phyloP scores from a whole-genome alignment of 2,888 invertebrate genomes.

The Cheilosia impressa region DNA sequence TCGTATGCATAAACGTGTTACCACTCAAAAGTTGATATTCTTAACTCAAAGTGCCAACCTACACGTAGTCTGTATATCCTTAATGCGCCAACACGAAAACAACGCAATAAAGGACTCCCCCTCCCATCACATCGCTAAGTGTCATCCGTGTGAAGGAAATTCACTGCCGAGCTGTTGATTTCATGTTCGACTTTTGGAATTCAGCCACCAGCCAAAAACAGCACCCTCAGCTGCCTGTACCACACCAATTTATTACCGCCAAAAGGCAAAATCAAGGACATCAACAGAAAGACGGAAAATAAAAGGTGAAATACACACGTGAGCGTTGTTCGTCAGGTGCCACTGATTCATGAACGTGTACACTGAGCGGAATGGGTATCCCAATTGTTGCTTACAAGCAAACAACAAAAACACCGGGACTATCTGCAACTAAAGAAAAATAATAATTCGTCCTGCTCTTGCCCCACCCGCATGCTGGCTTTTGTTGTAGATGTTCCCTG shows the following conservation, averaged over 20 bases:
- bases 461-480: background rate
- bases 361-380: constrained; percentile 4
- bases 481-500: constrained; percentile 2
- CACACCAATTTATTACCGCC: constrained; percentile 56
- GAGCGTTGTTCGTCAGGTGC: constrained; percentile 55
- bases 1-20: constrained; percentile 26
- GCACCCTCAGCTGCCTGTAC: constrained; percentile 37
- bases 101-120: background rate
- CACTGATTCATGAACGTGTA: constrained; percentile 46
- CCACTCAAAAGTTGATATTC: constrained; percentile 27
- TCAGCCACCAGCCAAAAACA: constrained; percentile 38
- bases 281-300: constrained; percentile 20
- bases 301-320: constrained; percentile 56
- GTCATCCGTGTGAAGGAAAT: constrained; percentile 33
- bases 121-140: constrained; percentile 20
- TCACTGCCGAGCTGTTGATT: constrained; percentile 57
- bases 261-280: constrained; percentile 62
- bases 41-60: constrained; percentile 33
- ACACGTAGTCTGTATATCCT: constrained; percentile 11
- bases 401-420: constrained; percentile 32
- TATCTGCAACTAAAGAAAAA: constrained; percentile 39
- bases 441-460: constrained; percentile 43
- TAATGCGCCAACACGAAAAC: constrained; percentile 34
- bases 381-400: constrained; percentile 60
- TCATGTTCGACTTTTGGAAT: constrained; percentile 60